phyloP scores from a whole-genome alignment of 2,113 vertebrate species.

The Apeltes quadracus region DNA sequence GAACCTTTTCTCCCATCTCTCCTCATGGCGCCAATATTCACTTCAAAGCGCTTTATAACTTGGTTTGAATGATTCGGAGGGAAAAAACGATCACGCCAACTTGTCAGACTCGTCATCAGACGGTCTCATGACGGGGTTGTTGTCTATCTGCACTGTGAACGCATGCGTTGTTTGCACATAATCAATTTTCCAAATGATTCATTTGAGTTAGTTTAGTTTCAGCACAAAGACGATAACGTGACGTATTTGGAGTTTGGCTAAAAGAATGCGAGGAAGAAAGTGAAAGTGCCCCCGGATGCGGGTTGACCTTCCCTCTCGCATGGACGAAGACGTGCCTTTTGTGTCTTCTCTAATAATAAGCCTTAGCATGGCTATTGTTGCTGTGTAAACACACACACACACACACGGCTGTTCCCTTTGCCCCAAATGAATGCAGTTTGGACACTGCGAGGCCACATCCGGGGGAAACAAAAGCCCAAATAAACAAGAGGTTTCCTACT shows the following conservation, averaged over 20 bases:
- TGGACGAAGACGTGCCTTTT: constrained; percentile 64
- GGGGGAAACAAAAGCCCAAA: neutral
- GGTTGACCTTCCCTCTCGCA: too few species aligned
- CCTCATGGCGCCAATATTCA: too few species aligned
- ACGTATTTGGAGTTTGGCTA: neutral
- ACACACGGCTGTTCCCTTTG: too few species aligned
- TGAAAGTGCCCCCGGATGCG: too few species aligned
- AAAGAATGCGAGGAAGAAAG: neutral
- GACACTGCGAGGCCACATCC: neutral
- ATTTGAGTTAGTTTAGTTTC: too few species aligned
- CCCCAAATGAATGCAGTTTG: neutral
- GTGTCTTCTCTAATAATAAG: constrained; percentile 73
- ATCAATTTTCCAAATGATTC: neutral
- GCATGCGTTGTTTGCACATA: neutral
- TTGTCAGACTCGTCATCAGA: neutral
- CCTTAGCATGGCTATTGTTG: constrained; percentile 22
- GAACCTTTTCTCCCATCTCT: too few species aligned
- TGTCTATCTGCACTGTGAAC: neutral
- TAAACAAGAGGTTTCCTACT: neutral
- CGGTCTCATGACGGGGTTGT: constrained; percentile 12
- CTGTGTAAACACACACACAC: constrained; percentile 26
- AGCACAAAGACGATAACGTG: too few species aligned
- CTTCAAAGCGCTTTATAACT: neutral
- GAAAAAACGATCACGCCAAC: neutral
- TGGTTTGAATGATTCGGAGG: neutral